A percentile compares a stretch with the other conserved stretches of the same genome.
Conservation (phyloP, 64 coral and sea anemone genomes). For the Montipora foliosa region DNA sequence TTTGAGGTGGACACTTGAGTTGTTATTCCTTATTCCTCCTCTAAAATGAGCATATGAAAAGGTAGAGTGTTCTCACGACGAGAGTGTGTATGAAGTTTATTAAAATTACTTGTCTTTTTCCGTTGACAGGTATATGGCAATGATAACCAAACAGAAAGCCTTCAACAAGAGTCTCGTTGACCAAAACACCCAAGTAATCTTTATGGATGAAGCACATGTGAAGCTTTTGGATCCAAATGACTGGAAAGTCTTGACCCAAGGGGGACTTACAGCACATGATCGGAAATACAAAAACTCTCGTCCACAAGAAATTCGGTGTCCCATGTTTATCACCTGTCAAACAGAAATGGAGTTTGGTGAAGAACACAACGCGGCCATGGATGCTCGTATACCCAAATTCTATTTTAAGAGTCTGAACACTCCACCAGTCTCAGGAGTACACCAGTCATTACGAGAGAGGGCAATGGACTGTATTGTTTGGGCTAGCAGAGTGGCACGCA, state of each 20-base stretch:
- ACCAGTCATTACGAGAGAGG: neutral
- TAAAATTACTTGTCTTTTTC: too few species aligned
- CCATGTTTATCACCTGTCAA: conserved; percentile 11
- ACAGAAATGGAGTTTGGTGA: neutral
- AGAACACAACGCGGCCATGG: neutral
- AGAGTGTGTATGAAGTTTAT: too few species aligned
- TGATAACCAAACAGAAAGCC: too few species aligned
- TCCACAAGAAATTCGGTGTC: neutral
- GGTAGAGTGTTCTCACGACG: too few species aligned
- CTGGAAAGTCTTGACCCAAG: neutral
- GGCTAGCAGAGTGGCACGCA: neutral
- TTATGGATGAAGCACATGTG: neutral
- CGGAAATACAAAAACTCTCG: neutral
- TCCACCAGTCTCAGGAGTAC: neutral
- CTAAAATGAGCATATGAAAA: too few species aligned
- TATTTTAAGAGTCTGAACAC: neutral
- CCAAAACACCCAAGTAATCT: too few species aligned
- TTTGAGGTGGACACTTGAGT: too few species aligned
- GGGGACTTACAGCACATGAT: neutral
- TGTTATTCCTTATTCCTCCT: too few species aligned
- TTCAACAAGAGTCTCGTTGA: too few species aligned
- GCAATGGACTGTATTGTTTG: neutral
- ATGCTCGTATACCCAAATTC: neutral
- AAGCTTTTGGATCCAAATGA: neutral
- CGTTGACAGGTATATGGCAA: too few species aligned